These are phyloP conservation scores for Zaprionus ornatus DNA, from an alignment of 1,140 invertebrate genomes.

Conservation along the genomic window DNA sequence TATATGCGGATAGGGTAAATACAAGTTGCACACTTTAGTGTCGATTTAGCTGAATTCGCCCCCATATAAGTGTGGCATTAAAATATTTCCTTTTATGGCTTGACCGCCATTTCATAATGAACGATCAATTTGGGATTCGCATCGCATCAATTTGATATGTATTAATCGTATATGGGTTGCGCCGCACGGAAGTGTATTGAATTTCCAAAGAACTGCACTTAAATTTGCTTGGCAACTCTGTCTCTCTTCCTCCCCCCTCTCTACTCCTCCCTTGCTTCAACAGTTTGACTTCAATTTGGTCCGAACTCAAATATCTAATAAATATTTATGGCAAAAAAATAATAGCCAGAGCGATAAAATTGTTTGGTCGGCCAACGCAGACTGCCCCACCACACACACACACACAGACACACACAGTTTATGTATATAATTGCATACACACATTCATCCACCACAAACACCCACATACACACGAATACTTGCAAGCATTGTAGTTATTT, in stretches of 20 bases:
- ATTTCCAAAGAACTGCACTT: slow-evolving; percentile 11
- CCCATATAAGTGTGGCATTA: not conserved
- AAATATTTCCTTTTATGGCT: not conserved
- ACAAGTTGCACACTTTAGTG: not conserved
- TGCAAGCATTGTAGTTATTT: not conserved
- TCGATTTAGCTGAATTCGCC: not conserved
- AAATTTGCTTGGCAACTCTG: slow-evolving; percentile 8
- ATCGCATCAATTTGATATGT: slow-evolving; percentile 3
- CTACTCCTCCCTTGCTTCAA: no score
- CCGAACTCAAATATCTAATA: slow-evolving; percentile 59
- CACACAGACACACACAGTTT: not conserved
- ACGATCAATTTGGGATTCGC: not conserved
- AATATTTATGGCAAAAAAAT: slow-evolving; percentile 66
- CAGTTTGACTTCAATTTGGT: slow-evolving; percentile 10
- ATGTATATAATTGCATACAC: slow-evolving; percentile 27
- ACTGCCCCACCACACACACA: slow-evolving; percentile 3
- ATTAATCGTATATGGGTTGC: not conserved
- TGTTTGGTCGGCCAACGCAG: slow-evolving; percentile 33
- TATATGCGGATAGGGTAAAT: not conserved
- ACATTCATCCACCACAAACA: slow-evolving; percentile 4
- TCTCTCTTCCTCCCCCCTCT: not conserved
- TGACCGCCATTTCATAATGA: not conserved
- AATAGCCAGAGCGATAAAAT: slow-evolving; percentile 64
- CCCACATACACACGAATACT: not conserved
- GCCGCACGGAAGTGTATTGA: slow-evolving; percentile 7